Conservation (phyloP, 2,797 vertebrate species). For the Percopsis omiscomaycus region DNA sequence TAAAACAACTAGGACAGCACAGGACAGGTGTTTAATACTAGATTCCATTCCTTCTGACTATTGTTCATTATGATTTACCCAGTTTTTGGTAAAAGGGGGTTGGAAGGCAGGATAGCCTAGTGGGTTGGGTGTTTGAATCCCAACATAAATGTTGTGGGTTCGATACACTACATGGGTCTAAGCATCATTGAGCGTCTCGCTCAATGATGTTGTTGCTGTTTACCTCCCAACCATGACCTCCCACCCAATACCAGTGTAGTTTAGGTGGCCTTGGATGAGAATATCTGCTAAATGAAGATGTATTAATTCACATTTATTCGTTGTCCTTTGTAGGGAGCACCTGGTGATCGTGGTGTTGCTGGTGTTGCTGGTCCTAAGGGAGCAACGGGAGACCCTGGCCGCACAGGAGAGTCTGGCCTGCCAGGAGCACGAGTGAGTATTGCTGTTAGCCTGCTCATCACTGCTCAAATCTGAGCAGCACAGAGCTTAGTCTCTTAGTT, state of each 20-base stretch:
- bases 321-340: conserved; percentile 82
- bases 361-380: conserved; percentile 91
- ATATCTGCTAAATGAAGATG: too few species aligned
- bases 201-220: too few species aligned
- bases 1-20: background rate
- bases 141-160: too few species aligned
- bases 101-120: too few species aligned
- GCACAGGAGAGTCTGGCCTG: conserved; percentile 92
- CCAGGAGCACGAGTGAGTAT: conserved; percentile 92
- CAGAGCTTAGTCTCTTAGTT: background rate
- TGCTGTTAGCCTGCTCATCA: background rate
- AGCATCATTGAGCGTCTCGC: too few species aligned
- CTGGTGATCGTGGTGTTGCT: conserved; percentile 90
- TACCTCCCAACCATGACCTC: too few species aligned
- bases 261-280: too few species aligned
- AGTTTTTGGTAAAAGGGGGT: background rate
- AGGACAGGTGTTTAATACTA: background rate
- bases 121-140: too few species aligned
- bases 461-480: background rate
- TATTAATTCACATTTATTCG: background rate
- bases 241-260: too few species aligned
- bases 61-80: background rate
- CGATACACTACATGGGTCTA: too few species aligned
- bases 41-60: background rate
- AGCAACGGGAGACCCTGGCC: conserved; percentile 87